Conservation (phyloP, 2,797 vertebrate species). For the Fratercula arctica region DNA sequence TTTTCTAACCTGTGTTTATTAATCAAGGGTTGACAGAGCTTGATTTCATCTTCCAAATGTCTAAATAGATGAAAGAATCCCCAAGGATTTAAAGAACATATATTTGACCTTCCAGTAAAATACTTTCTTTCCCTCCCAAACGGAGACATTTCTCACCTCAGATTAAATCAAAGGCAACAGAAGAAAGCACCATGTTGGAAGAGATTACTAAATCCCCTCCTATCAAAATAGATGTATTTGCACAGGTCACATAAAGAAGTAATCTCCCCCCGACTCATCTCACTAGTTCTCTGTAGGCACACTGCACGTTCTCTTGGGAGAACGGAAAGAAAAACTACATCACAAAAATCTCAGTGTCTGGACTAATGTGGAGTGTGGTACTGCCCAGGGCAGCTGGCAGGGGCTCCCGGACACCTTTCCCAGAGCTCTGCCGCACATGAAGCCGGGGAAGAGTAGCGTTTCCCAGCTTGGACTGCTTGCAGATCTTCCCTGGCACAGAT, state of each 20-base stretch:
- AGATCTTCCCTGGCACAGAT: background rate
- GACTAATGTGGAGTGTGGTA: fast-evolving
- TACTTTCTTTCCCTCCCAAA: background rate
- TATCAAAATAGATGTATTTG: background rate
- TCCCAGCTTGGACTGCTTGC: background rate
- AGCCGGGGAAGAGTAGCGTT: background rate
- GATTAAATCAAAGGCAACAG: background rate
- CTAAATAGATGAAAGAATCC: background rate
- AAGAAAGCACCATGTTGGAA: background rate
- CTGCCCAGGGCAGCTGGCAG: background rate
- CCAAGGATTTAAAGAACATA: background rate
- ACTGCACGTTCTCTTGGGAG: background rate
- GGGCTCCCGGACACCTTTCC: background rate
- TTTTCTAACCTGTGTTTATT: background rate
- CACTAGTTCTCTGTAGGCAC: background rate
- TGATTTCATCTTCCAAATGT: background rate
- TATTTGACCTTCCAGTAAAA: background rate
- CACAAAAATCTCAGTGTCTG: background rate
- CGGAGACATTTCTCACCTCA: background rate
- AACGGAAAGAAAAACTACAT: background rate
- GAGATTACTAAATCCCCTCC: fast-evolving
- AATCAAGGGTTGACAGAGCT: background rate
- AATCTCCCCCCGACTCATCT: background rate
- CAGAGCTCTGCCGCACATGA: background rate
- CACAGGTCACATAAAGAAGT: background rate